phyloP scores from a whole-genome alignment of 1,140 invertebrate species.

The Plectrocnemia conspersa region DNA sequence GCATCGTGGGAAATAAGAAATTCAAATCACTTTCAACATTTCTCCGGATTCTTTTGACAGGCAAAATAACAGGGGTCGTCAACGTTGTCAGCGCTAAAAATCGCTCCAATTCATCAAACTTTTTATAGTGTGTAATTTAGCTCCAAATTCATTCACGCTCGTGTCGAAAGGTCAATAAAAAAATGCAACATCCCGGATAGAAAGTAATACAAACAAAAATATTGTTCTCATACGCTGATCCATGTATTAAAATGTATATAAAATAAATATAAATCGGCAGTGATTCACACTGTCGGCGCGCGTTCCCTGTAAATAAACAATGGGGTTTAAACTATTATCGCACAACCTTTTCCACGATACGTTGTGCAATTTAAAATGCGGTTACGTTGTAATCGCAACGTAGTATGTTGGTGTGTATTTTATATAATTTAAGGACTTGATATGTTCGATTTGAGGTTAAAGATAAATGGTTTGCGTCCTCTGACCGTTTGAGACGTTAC shows the following conservation, averaged over 20 bases:
- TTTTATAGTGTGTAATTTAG: too few species aligned
- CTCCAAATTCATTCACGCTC: not conserved
- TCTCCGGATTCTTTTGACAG: too few species aligned
- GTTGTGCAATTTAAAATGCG: slow-evolving; percentile 6
- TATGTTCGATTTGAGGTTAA: not conserved
- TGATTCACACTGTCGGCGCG: not conserved
- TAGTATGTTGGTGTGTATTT: not conserved
- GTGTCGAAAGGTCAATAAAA: slow-evolving; percentile 1
- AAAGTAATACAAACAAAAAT: slow-evolving; percentile 1
- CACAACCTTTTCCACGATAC: slow-evolving; percentile 7
- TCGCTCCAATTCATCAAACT: too few species aligned
- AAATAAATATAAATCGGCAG: not conserved
- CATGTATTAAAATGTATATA: not conserved
- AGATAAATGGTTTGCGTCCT: not conserved
- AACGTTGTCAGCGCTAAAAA: too few species aligned
- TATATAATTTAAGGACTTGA: not conserved
- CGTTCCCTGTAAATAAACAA: slow-evolving; percentile 4
- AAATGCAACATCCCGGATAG: slow-evolving; percentile 8
- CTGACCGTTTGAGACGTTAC: slow-evolving; percentile 1
- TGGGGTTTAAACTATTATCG: not conserved
- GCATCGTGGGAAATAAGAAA: too few species aligned
- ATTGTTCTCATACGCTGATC: slow-evolving; percentile 6
- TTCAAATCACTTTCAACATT: too few species aligned
- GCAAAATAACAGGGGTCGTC: too few species aligned
- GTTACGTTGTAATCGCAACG: not conserved